Evolutionary conservation across 2,113 vertebrate genomes (phyloP), one percentile per base, ranked within the genome.

Genomic region (Parotia lawesii): DNA sequence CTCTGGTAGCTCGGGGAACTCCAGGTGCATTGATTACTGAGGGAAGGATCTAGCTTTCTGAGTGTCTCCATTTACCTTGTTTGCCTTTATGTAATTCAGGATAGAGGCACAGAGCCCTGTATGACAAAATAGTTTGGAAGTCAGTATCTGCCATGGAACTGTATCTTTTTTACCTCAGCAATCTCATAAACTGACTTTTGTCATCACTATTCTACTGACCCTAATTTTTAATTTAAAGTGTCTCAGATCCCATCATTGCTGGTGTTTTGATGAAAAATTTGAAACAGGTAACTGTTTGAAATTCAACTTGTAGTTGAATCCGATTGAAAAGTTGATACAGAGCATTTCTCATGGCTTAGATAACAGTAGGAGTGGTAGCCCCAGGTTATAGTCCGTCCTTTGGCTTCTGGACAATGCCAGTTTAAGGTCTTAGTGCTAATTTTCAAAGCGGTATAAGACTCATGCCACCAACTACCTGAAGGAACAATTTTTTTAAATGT

Each of bases 251-350:
- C 28, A 72, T 8, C 4, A 33, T 54, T 79, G 21, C n/a, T 87
- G 10, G 2, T 61, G 23, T 79, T 85, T 69, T 50, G 5, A 14
- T 78, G 48, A 87, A 72, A 47, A 69, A 11, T 29, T 86, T 81
- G 47, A 29, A 82, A 35, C 3, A 5, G 8, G 6, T 38, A 44
- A 19, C 5, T 33, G 6, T 20, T 42, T 31, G 11, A 45, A 69
- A 60, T 53, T 86, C 8, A 38, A 19, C 12, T 29, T 19, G 23
- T n/a, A 33, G n/a, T 61, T 85, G 57, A 78, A 67, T 71, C 19
- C 0, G 0, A 13, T 7, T 45, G n/a, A 54, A 37, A 72, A 73
- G 45, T 11, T 37, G 57, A 37, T 62, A 31, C 11, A 80, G 33
- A 73, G 15, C 27, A 9, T 93, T 93, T 74, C n/a, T 78, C 16